These are phyloP conservation scores for Eurytoma californica DNA, from an alignment of 2,888 invertebrate species.

Conservation along the genomic window DNA sequence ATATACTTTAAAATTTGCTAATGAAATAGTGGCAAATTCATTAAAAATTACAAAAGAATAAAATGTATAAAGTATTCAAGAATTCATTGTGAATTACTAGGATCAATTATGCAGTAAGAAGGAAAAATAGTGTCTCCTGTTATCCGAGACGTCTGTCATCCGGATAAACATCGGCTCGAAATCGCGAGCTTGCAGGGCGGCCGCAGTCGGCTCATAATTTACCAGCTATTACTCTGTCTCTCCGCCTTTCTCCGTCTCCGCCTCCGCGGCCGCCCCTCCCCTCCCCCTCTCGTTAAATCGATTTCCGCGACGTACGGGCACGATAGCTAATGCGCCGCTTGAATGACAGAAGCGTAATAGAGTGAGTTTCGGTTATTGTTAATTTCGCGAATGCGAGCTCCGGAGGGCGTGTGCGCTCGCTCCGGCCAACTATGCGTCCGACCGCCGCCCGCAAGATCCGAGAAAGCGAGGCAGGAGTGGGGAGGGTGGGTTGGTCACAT, in stretches of 20 bases:
- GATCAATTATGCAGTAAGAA: no score
- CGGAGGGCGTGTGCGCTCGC: background rate
- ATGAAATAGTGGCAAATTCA: no score
- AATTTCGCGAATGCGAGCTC: slow-evolving; percentile 46
- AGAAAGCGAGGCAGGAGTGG: background rate
- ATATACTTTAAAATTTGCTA: no score
- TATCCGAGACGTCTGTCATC: background rate
- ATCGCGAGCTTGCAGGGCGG: slow-evolving; percentile 18
- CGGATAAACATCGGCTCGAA: slow-evolving; percentile 37
- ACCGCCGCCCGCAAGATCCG: slow-evolving; percentile 5
- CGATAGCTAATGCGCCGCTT: slow-evolving; percentile 35
- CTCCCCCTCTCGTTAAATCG: slow-evolving; percentile 39
- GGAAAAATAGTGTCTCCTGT: no score
- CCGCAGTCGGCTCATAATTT: slow-evolving; percentile 40
- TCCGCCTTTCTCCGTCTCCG: slow-evolving; percentile 24
- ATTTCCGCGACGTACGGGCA: slow-evolving; percentile 28
- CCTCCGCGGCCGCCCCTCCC: background rate
- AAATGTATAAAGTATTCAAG: no score
- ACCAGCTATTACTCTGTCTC: slow-evolving; percentile 42
- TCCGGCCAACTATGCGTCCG: background rate
- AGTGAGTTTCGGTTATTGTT: slow-evolving; percentile 55
- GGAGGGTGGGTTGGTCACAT: background rate
- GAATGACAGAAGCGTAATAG: slow-evolving; percentile 52
- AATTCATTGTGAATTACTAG: no score
- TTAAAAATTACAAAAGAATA: no score